A percentile compares a stretch with the other conserved stretches of the same genome.
These are phyloP conservation scores for Lysandra bellargus DNA, from an alignment of 2,888 invertebrate species.

Conservation along the genomic window DNA sequence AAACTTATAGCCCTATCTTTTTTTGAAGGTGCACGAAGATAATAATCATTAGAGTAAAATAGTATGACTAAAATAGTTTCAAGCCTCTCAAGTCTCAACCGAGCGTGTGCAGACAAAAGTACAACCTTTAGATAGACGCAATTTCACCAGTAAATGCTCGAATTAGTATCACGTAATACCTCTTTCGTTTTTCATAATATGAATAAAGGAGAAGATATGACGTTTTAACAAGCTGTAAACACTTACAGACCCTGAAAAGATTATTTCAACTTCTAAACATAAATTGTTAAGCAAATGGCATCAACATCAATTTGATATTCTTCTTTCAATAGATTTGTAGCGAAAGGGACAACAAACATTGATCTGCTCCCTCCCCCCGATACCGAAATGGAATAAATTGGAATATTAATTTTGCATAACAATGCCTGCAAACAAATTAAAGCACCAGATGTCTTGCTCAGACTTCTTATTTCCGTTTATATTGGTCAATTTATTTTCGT, in stretches of 20 bases:
- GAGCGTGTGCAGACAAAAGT: no score
- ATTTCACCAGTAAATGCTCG: no score
- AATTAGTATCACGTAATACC: no score
- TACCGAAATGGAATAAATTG: slow-evolving; percentile 79
- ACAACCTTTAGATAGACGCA: no score
- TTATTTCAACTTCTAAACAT: background rate
- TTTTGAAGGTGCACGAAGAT: no score
- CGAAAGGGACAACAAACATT: slow-evolving; percentile 69
- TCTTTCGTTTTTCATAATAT: no score
- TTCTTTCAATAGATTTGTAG: slow-evolving; percentile 37
- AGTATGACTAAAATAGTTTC: no score
- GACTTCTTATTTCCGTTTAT: slow-evolving; percentile 64
- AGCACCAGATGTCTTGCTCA: slow-evolving; percentile 75
- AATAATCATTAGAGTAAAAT: no score
- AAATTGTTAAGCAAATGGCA: background rate
- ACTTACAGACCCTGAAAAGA: background rate
- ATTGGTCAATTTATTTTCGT: slow-evolving; percentile 63
- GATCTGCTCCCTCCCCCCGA: slow-evolving; percentile 67
- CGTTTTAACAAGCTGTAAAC: no score
- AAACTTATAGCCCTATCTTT: no score
- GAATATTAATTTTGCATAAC: slow-evolving; percentile 80
- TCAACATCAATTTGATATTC: background rate
- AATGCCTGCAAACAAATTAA: slow-evolving; percentile 77
- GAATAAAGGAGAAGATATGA: no score
- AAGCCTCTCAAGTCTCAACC: no score